These are phyloP conservation scores for Saguinus midas DNA, from an alignment of 2,113 vertebrate genomes.

Conservation along the genomic window DNA sequence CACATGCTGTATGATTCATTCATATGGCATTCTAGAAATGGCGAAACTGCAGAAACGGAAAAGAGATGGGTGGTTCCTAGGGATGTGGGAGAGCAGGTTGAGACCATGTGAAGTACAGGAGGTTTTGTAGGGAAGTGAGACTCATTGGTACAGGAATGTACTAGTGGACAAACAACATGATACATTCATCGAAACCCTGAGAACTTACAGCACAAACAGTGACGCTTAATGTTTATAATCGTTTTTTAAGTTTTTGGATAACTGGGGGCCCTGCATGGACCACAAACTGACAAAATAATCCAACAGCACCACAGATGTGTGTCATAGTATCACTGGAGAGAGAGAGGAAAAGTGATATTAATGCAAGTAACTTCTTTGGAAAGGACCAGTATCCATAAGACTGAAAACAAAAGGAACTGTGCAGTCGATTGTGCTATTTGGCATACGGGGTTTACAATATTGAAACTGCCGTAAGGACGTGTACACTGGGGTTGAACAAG, in stretches of 20 bases:
- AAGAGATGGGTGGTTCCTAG: not conserved
- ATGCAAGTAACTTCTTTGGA: not conserved
- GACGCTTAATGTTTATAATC: not conserved
- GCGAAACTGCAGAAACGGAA: not conserved
- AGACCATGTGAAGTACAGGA: not conserved
- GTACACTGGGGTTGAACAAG: not conserved
- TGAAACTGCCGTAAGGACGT: not conserved
- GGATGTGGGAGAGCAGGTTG: too few species aligned
- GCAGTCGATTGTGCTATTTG: not conserved
- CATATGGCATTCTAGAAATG: not conserved
- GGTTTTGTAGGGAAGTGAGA: not conserved
- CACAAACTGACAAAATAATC: not conserved
- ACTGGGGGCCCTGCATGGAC: not conserved
- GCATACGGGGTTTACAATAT: not conserved
- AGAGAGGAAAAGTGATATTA: not conserved
- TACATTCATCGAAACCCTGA: not conserved
- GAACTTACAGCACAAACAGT: not conserved
- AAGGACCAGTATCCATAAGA: not conserved
- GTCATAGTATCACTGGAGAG: not conserved
- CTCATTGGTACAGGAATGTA: not conserved
- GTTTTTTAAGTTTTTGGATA: not conserved
- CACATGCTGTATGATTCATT: not conserved
- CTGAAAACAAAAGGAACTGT: not conserved
- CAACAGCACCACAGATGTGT: not conserved
- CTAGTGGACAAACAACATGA: not conserved